Percentiles rank a stretch among this genome's conserved stretches.
Conservation (phyloP, 2,888 invertebrate genomes). For the Ormyrus rosae region DNA sequence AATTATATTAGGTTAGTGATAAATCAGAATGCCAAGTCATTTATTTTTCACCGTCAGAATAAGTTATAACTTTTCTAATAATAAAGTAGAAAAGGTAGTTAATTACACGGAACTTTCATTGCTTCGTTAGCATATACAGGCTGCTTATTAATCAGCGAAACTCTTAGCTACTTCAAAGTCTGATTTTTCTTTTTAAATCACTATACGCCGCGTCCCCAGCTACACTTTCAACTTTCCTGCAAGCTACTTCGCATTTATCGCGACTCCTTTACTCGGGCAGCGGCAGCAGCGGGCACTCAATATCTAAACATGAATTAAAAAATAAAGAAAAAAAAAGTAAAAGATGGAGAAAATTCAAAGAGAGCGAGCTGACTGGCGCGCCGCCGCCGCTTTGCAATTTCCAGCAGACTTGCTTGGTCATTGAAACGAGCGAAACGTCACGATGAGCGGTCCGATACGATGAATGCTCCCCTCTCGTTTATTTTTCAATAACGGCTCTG, state of each 20-base stretch:
- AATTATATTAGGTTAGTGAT: too few species aligned
- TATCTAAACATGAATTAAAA: slow-evolving; percentile 21
- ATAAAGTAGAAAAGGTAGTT: not conserved
- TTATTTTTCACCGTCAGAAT: too few species aligned
- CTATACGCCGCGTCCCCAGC: not conserved
- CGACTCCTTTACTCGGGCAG: slow-evolving; percentile 13
- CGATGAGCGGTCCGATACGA: slow-evolving; percentile 11
- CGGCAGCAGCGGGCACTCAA: not conserved
- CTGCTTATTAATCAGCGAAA: slow-evolving; percentile 25
- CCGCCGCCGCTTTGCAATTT: slow-evolving; percentile 17
- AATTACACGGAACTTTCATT: not conserved
- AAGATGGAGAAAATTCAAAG: not conserved
- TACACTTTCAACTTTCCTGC: not conserved
- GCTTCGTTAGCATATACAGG: too few species aligned
- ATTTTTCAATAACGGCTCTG: slow-evolving; percentile 61
- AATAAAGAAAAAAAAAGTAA: not conserved
- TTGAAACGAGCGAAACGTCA: slow-evolving; percentile 41
- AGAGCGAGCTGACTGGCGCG: slow-evolving; percentile 1
- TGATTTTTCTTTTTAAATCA: slow-evolving; percentile 9
- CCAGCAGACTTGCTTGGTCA: slow-evolving; percentile 44
- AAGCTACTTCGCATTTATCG: slow-evolving; percentile 4
- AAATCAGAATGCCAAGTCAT: too few species aligned
- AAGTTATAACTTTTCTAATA: not conserved
- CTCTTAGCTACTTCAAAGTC: slow-evolving; percentile 19
- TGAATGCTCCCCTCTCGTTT: slow-evolving; percentile 55